Base-by-base conservation (phyloP, 2,888 invertebrate genomes). In the Drosophila buzzatii region DNA sequence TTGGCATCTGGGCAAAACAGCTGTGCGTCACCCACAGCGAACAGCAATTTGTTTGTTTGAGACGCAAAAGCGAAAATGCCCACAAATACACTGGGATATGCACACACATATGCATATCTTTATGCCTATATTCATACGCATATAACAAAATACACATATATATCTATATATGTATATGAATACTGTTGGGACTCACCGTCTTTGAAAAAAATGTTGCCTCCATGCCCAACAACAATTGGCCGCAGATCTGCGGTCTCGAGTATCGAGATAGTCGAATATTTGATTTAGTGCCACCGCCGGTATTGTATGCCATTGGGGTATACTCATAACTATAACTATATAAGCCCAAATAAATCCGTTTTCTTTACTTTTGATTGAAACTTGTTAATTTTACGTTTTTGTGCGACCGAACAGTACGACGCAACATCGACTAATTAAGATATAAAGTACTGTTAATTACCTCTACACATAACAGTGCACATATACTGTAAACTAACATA, bases 211-310 rank as follows among this genome's bases (percentile, higher is more conserved):
- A 74, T 93, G 92, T 76, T 90, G 91, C 66, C 95, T 93, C 95
- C 95, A 95, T 90, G 94, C 92, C 91, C 93, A 94, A 88, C 95
- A 95, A 44, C 93, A 93, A 71, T 94, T 93, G 52, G 94, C 94
- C 71, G 94, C 94, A 75, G 91, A 92, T 35, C 94, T 90, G 89
- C 93, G 93, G 89, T 95, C 95, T 72, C 92, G 90, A 65, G 91
- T 89, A 67, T 91, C 89, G 66, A 93, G 86, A 85, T 91, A 89
- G 61, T 91, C 90, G 81, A 93, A 93, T 68, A 95, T 92, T 86
- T 94, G 94, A 77, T 94, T 93, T 87, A 94, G 93, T 79, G 94
- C 92, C 82, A 93, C 89, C 72, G 90, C 85, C 85, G 93, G 93
- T 81, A 93, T 67, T 85, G 90, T 80, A 73, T 89, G 91, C 93